Conservation (phyloP, 2,797 vertebrate species). For the Serranus cabrilla region DNA sequence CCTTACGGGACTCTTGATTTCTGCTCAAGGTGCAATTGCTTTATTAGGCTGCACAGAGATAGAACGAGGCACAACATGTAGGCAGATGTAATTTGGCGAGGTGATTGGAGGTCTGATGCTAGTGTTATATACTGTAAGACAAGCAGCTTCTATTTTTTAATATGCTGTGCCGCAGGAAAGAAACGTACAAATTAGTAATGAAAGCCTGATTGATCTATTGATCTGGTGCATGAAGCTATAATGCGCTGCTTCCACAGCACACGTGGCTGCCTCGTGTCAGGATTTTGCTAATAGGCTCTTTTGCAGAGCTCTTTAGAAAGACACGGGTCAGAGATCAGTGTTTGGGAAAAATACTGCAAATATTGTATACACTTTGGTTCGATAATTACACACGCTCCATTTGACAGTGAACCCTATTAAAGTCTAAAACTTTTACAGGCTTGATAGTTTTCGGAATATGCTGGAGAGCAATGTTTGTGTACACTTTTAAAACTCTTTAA, state of each 20-base stretch:
- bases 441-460: not conserved
- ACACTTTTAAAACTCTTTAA: slow-evolving; percentile 15
- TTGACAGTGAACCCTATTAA: slow-evolving; percentile 1
- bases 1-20: slow-evolving; percentile 72
- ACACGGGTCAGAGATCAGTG: slow-evolving; percentile 30
- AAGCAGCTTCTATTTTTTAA: slow-evolving; percentile 2
- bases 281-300: slow-evolving; percentile 28
- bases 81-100: slow-evolving; percentile 27
- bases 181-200: slow-evolving; percentile 35
- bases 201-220: slow-evolving; percentile 57
- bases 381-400: not conserved
- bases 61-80: slow-evolving; percentile 20
- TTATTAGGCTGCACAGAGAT: slow-evolving; percentile 59
- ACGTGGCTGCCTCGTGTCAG: slow-evolving; percentile 13
- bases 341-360: not conserved
- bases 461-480: not conserved
- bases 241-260: slow-evolving; percentile 25
- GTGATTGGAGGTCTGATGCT: slow-evolving; percentile 35
- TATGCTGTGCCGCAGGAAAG: slow-evolving; percentile 17
- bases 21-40: slow-evolving; percentile 67
- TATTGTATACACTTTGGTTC: not conserved
- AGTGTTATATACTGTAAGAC: not conserved
- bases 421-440: not conserved
- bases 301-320: slow-evolving; percentile 5
- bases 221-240: slow-evolving; percentile 44